Conservation (phyloP, 1,140 invertebrate genomes). For the Geopemphigus sp. region DNA sequence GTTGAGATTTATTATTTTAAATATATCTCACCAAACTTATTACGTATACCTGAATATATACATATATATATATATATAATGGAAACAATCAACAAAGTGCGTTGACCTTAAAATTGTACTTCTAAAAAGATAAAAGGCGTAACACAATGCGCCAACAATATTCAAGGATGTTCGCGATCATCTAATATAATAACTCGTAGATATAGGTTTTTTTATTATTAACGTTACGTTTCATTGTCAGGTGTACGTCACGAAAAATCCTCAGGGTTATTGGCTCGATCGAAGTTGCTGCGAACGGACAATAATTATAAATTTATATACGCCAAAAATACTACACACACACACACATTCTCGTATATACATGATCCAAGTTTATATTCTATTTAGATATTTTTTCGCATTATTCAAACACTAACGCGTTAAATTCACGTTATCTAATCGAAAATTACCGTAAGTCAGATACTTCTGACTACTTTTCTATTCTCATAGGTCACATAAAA, state of each 20-base stretch:
- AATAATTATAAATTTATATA: conserved; percentile 25
- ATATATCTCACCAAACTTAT: neutral
- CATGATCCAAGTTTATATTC: neutral
- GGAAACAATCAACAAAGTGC: conserved; percentile 22
- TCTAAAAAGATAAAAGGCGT: conserved; percentile 27
- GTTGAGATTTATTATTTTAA: neutral
- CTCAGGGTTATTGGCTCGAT: conserved; percentile 38
- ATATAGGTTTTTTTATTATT: conserved; percentile 18
- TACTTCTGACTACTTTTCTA: no score
- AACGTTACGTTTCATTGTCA: conserved; percentile 32
- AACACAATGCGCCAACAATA: conserved; percentile 34
- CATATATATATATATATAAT: neutral
- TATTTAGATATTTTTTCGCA: neutral
- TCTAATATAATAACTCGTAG: conserved; percentile 39
- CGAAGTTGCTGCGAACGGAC: neutral
- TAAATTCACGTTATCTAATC: neutral
- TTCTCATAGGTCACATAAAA: no score
- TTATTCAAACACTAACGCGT: conserved; percentile 15
- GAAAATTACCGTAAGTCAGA: neutral
- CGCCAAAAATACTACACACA: neutral
- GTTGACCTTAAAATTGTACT: conserved; percentile 31
- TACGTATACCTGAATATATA: neutral
- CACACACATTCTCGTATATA: no score
- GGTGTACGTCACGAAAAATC: conserved; percentile 31
- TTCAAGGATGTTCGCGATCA: conserved; percentile 28